Base-by-base conservation (phyloP, 2,113 vertebrate species). In the Pyxicephalus adspersus region DNA sequence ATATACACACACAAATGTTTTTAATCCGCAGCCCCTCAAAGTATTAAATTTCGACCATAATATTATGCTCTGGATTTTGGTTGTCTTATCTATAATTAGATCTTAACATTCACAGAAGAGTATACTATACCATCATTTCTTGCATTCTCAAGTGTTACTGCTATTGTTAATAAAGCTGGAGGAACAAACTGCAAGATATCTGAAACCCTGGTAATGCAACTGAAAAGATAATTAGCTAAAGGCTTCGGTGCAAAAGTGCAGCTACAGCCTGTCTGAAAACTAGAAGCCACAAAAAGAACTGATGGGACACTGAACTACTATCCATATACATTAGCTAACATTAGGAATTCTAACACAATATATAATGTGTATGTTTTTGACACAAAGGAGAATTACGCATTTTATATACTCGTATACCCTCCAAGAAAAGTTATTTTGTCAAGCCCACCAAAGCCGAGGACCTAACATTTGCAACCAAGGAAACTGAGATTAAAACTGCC, bases 11-110 rank as follows among this genome's bases (percentile, higher is more conserved):
- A 52, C 57, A 23, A 79, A 18, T 58, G 54, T 60, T 52, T 28
- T 70, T 70, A 70, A 60, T 58, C 61, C 50, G 31, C 66, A 78
- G 38, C 60, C 54, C 38, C 77, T 79, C 50, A 17, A 60, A 61
- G 52, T 60, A 79, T 79, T 68, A 70, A 52, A 23, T 29, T 68
- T 70, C 55, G 61, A 19, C 25, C 23, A 60, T 79, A 54, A 61
- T 79, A 60, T 61, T 25, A 60, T 22, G 29, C 20, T 9, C 9
- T 50, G 20, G 45, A 78, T 52, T 78, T 65, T 58, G 57, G 23
- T 68, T 68, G 54, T 66, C 55, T 55, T 70, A 79, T 79, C 77
- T 79, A 79, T 79, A 70, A 79, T 70, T 79, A 79, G 65, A 79
- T 79, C 65, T 79, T 8, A 70, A 68, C 45, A 60, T 70, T 79